Conservation (phyloP, 2,797 vertebrate species). For the Peromyscus aztecus region DNA sequence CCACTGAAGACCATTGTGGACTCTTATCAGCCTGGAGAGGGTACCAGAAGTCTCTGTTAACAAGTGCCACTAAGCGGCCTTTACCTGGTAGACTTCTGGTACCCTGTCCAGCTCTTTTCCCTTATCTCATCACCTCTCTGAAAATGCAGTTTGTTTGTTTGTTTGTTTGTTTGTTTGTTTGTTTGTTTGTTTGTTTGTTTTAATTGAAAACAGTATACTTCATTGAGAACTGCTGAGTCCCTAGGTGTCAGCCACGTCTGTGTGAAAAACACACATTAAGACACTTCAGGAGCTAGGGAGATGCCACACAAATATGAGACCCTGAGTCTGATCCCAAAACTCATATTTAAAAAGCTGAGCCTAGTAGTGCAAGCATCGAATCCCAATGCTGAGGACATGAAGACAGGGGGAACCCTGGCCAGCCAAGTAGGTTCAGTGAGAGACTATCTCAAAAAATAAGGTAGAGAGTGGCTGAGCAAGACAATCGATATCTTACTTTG, state of each 20-base stretch:
- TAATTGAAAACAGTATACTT: background rate
- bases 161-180: background rate
- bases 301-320: background rate
- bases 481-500: background rate
- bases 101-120: background rate
- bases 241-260: background rate
- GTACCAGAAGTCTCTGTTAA: background rate
- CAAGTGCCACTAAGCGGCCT: background rate
- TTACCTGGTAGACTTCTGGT: background rate
- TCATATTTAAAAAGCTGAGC: background rate
- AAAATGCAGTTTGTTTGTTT: background rate
- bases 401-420: background rate
- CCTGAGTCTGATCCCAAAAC: background rate
- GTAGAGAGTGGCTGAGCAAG: background rate
- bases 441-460: background rate
- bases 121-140: background rate
- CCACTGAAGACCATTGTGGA: background rate
- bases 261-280: background rate
- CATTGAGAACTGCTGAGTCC: background rate
- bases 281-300: background rate
- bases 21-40: background rate
- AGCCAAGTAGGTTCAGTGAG: background rate
- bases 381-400: background rate
- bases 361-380: too few species aligned
- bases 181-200: background rate